A percentile compares a stretch with the other conserved stretches of the same genome.
phyloP scores from a whole-genome alignment of 2,113 vertebrate genomes.

The Tyto alba region DNA sequence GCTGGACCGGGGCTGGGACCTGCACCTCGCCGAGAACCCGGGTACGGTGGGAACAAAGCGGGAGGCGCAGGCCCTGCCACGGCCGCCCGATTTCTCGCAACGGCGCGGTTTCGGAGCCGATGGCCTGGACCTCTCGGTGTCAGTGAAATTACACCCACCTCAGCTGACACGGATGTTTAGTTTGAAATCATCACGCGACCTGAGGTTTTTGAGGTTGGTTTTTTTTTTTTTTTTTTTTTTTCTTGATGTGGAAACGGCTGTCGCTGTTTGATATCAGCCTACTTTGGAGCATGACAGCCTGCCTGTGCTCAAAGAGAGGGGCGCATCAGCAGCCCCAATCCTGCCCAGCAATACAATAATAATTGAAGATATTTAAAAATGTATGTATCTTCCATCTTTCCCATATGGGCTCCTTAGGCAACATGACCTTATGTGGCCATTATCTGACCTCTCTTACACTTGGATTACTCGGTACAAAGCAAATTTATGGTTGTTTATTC shows the following conservation, averaged over 20 bases:
- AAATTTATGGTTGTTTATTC: conserved; percentile 82
- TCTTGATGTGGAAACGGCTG: neutral
- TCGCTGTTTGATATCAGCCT: neutral
- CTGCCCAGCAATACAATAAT: conserved; percentile 14
- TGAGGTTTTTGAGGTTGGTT: conserved; percentile 33
- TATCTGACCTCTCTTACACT: conserved; percentile 80
- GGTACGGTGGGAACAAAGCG: neutral
- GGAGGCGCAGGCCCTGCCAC: neutral
- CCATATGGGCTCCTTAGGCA: conserved; percentile 69
- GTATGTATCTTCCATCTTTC: conserved; percentile 65
- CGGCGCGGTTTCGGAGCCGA: neutral
- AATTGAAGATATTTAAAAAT: conserved; percentile 69
- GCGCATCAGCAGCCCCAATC: neutral
- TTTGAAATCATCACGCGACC: conserved; percentile 1
- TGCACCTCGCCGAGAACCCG: neutral
- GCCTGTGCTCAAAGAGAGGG: neutral
- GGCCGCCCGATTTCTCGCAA: neutral
- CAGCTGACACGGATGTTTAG: neutral
- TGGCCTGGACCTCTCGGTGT: neutral
- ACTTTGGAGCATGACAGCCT: neutral
- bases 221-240: neutral
- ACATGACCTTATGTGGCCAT: conserved; percentile 78
- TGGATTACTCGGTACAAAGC: conserved; percentile 80
- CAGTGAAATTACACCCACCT: neutral
- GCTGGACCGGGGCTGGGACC: neutral